Evolutionary conservation across 2,888 invertebrate genomes (phyloP), one percentile per base, ranked within the genome.

Genomic region (Leptogaster cylindrica): DNA sequence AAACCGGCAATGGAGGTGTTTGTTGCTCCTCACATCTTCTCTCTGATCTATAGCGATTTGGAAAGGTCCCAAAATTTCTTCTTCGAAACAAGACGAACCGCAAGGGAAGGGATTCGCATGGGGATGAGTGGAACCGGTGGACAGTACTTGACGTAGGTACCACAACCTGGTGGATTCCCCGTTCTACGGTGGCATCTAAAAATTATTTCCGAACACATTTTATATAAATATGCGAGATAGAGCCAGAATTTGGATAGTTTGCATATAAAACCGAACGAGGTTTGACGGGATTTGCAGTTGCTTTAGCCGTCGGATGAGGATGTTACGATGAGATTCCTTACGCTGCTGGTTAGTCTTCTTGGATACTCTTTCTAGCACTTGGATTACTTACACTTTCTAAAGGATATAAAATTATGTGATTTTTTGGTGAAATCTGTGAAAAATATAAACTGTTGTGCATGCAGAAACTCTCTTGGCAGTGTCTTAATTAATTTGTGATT

Each of bases 211-310:
- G 27, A 41, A 16, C 5, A 18, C 6, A 48, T 64, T 64, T 20
- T 46, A 79, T 80, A 80, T 80, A 80, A 80, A 80, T 80, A 79
- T 77, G 78, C 77, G 79, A 78, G 77, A 75, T 73, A 74, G 71
- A 74, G 75, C 74, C 75, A 74, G 75, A 77, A 77, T 76, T 77
- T 75, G 76, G 76, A 78, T 77, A 80, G 79, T 80, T 77, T 77
- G 76, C 75, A 76, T 78, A 78, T 76, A 80, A 78, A 77, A 77
- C 79, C 78, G 77, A 78, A 61, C 31, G 33, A 12, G 44, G 66
- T 51, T 48, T 46, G 46, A 28, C 48, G 46, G 14, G 48, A 14
- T 48, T 31, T 31, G 48, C 18, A 46, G n/a, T 63, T 8, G 18
- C 14, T 14, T 41, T 46, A n/a, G 23, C 36, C 25, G 14, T 36